Conservation (phyloP, 2,113 vertebrate genomes). For the Dryoscopus gambensis region DNA sequence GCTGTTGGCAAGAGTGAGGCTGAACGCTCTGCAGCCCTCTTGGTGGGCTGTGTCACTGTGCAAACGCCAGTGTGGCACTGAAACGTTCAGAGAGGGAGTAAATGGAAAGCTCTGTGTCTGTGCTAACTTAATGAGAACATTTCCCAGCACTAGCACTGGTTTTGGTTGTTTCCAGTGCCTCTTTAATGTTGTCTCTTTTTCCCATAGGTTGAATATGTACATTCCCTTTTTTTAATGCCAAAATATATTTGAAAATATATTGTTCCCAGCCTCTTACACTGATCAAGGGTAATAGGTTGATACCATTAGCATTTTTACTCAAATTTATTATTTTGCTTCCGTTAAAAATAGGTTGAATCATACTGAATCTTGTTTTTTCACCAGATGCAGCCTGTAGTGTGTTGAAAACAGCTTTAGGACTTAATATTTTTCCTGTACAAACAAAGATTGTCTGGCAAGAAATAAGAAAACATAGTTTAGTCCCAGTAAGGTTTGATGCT, state of each 20-base stretch:
- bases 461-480: background rate
- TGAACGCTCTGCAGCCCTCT: background rate
- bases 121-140: background rate
- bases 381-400: background rate
- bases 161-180: background rate
- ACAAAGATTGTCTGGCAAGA: background rate
- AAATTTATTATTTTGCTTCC: background rate
- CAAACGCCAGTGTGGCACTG: background rate
- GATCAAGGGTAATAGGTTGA: background rate
- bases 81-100: accelerated
- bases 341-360: background rate
- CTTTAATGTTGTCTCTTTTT: background rate
- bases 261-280: background rate
- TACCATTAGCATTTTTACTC: background rate
- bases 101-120: background rate
- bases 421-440: background rate
- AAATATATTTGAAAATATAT: background rate
- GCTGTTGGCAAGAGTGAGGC: background rate
- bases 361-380: background rate
- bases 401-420: background rate
- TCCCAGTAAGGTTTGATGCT: background rate
- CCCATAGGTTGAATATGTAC: background rate
- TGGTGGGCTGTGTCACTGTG: background rate
- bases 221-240: background rate
- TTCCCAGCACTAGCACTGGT: background rate